Evolutionary conservation across 2,888 invertebrate genomes (phyloP), one percentile per base, ranked within the genome.

Genomic region (Pheosia tremula): DNA sequence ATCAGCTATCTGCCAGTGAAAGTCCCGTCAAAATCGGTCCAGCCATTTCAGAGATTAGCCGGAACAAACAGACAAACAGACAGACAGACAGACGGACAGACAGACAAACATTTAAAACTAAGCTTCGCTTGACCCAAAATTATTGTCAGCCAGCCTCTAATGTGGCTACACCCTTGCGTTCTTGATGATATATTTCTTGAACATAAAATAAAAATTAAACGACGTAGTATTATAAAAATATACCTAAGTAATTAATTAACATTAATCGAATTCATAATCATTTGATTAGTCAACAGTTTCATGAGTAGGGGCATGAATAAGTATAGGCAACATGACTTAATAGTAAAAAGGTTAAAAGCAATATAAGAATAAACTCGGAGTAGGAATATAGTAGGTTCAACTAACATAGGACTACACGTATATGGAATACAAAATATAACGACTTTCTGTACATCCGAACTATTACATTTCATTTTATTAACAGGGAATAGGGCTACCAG

Each of bases 341-440:
- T 69, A 66, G 64, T 11, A 59, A 72, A 73, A 67, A 65, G 63
- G 64, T 62, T 60, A 65, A 75, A 63, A 62, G 50, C 53, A 49
- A 55, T 70, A 75, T 50, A 67, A 75, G 75, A 74, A 74, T 75
- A 63, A 73, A 60, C 38, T 63, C 55, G 58, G 64, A 24, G 24
- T 24, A 24, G 13, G 11, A 59, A 58, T 65, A 43, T 37, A n/a
- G 56, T 57, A 54, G 54, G 47, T 58, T 60, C 24, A 45, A 59
- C 10, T 59, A 61, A 63, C 59, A 43, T 59, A 70, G 38, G 50
- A 24, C 36, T 54, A 38, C 38, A 13, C 56, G 61, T 63, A 71
- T 54, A 72, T 59, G 61, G 52, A 58, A 57, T 69, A 74, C 61
- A 72, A 72, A 72, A 72, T 74, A 67, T 63, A 60, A 60, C 24